Conservation (phyloP, 53 echinoderm and acorn worm genomes). For the Luidia sarsii region DNA sequence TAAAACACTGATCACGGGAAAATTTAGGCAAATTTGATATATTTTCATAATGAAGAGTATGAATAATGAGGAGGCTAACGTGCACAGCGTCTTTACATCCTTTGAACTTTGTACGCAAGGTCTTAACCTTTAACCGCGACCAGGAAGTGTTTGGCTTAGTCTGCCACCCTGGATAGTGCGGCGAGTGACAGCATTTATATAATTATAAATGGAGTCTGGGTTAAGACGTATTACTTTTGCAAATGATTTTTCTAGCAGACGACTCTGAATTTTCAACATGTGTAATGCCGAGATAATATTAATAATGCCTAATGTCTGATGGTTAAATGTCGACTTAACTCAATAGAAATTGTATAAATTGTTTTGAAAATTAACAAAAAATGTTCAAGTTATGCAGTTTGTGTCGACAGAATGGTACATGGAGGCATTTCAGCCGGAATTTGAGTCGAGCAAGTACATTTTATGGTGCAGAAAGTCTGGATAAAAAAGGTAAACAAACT, state of each 20-base stretch:
- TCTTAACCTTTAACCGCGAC: conserved; percentile 17
- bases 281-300: too few relatives aligned
- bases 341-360: not conserved
- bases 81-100: conserved; percentile 10
- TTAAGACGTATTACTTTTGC: conserved; percentile 4
- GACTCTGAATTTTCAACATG: not conserved
- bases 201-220: not conserved
- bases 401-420: conserved; percentile 3
- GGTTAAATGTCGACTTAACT: too few relatives aligned
- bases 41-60: not conserved
- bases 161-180: not conserved
- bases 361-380: not conserved
- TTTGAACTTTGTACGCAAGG: conserved; percentile 8
- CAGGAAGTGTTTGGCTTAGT: not conserved
- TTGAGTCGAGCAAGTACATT: not conserved
- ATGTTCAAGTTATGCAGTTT: conserved; percentile 35
- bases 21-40: too few relatives aligned
- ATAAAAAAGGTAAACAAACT: not conserved
- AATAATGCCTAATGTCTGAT: too few relatives aligned
- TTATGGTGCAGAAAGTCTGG: not conserved
- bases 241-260: conserved; percentile 11
- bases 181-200: not conserved
- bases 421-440: conserved; percentile 22
- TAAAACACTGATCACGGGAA: not conserved
- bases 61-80: not conserved